phyloP scores from a whole-genome alignment of 2,797 vertebrate species.

The Distichodus sexfasciatus region DNA sequence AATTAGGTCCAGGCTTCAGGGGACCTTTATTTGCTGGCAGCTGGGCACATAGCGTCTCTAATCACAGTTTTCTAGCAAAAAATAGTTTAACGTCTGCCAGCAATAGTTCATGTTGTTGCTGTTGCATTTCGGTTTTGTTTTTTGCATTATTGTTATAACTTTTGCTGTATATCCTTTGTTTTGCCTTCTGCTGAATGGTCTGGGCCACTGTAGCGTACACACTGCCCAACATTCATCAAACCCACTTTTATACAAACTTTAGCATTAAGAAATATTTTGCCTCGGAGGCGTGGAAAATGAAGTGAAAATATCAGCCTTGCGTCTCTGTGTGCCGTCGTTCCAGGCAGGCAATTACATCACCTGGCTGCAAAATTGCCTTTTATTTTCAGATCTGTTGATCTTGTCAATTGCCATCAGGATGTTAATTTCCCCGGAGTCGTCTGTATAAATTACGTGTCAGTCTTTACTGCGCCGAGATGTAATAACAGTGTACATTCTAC shows the following conservation, averaged over 20 bases:
- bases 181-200: no score
- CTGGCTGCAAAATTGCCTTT: constrained; percentile 53
- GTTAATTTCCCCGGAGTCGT: constrained; percentile 74
- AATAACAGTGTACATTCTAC: constrained; percentile 19
- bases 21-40: no score
- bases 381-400: constrained; percentile 73
- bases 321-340: constrained; percentile 41
- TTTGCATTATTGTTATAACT: no score
- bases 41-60: no score
- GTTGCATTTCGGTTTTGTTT: no score
- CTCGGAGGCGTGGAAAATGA: constrained; percentile 31
- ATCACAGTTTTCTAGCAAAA: no score
- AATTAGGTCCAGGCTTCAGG: no score
- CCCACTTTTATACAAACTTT: not conserved
- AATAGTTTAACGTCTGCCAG: no score
- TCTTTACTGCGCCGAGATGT: constrained; percentile 45
- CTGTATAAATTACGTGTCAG: constrained; percentile 68
- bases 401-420: constrained; percentile 74
- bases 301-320: constrained; percentile 29
- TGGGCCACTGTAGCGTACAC: no score
- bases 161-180: no score
- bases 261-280: constrained; percentile 18
- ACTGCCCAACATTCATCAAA: no score
- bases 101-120: no score
- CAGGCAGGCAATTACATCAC: constrained; percentile 66